Conservation (phyloP, 1,140 invertebrate genomes). For the Conopomorpha cramerella region DNA sequence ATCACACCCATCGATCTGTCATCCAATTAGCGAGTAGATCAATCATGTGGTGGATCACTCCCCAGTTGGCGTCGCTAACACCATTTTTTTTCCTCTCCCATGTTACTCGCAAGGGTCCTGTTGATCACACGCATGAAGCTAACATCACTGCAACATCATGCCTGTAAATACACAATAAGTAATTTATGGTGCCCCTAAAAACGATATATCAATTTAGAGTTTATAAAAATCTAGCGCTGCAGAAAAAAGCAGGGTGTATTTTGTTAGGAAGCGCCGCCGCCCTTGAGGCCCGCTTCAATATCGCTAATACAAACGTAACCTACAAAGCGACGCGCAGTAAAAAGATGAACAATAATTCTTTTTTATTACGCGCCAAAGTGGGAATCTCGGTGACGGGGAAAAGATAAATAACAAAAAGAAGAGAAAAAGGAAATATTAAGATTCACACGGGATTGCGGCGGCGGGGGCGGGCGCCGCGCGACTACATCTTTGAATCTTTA, state of each 20-base stretch:
- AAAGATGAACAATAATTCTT: slow-evolving; percentile 59
- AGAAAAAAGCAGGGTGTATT: too few species aligned
- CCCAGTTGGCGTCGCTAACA: slow-evolving; percentile 29
- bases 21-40: slow-evolving; percentile 67
- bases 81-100: slow-evolving; percentile 41
- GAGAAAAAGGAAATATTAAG: slow-evolving; percentile 57
- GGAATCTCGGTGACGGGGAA: slow-evolving; percentile 54
- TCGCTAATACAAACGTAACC: slow-evolving; percentile 33
- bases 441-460: slow-evolving; percentile 53
- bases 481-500: slow-evolving; percentile 57
- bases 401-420: slow-evolving; percentile 56
- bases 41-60: slow-evolving; percentile 62
- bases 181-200: too few species aligned
- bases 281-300: slow-evolving; percentile 28
- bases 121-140: slow-evolving; percentile 37
- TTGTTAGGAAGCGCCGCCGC: not conserved
- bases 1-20: slow-evolving; percentile 55
- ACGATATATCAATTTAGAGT: too few species aligned
- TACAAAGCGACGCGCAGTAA: slow-evolving; percentile 47
- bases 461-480: slow-evolving; percentile 31
- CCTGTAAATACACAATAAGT: not conserved
- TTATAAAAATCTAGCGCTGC: too few species aligned
- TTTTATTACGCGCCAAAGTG: slow-evolving; percentile 58
- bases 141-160: too few species aligned
- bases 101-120: slow-evolving; percentile 23